Evolutionary conservation across 2,888 invertebrate genomes (phyloP).

Genomic region (Choristoneura rosaceana): DNA sequence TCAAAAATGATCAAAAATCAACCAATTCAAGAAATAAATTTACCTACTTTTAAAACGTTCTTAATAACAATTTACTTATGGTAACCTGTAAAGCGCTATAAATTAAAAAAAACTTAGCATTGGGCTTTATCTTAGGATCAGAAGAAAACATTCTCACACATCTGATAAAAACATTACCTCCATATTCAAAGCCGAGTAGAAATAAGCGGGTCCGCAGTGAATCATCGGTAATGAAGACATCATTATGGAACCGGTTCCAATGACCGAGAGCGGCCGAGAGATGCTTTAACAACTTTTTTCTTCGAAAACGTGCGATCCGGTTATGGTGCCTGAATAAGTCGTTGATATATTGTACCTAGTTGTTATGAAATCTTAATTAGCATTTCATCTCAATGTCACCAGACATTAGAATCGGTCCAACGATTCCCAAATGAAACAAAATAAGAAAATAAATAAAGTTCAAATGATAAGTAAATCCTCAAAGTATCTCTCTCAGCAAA

Average conservation of each 20-base stretch:
- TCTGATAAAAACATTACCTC: constrained; percentile 49
- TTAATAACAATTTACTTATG: not conserved
- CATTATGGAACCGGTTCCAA: constrained; percentile 75
- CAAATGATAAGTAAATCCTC: constrained; percentile 23
- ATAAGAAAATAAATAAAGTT: constrained; percentile 5
- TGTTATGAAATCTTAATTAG: constrained; percentile 1
- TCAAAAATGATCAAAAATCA: too few species aligned
- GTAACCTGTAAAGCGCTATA: not conserved
- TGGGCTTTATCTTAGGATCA: constrained; percentile 25
- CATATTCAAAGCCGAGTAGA: constrained; percentile 34
- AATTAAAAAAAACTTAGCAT: not conserved
- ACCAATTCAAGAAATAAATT: too few species aligned
- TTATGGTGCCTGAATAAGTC: constrained; percentile 36
- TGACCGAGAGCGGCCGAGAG: constrained; percentile 57
- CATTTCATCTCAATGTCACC: not conserved
- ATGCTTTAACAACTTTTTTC: constrained; percentile 54
- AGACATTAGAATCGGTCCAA: not conserved
- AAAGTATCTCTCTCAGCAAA: constrained; percentile 10
- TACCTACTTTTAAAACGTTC: not conserved
- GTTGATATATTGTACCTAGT: constrained; percentile 9
- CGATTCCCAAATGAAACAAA: not conserved
- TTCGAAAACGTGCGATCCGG: constrained; percentile 48
- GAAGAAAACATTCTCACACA: constrained; percentile 28
- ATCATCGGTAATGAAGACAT: constrained; percentile 81
- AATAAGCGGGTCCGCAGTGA: constrained; percentile 64